A percentile compares a stretch with the other conserved stretches of the same genome.
Conservation (phyloP, 1,140 invertebrate genomes). For the Delia radicum region DNA sequence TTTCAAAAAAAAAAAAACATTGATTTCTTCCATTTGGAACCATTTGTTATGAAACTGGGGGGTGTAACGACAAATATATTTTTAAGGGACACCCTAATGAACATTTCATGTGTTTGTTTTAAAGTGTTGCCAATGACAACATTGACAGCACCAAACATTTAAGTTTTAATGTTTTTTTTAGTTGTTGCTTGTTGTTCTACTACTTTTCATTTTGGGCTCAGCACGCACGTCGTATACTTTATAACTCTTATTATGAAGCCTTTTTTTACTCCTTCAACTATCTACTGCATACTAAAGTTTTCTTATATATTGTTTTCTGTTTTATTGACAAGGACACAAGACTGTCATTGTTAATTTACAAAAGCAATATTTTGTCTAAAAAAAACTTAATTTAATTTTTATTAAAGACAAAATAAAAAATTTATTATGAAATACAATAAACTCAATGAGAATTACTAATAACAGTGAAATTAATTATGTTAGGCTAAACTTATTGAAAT, state of each 20-base stretch:
- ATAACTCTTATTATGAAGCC: background rate
- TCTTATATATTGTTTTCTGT: background rate
- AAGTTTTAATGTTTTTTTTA: background rate
- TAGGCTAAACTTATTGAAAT: too few relatives aligned
- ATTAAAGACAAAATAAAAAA: too few relatives aligned
- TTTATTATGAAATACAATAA: too few relatives aligned
- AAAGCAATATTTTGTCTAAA: too few relatives aligned
- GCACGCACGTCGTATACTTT: background rate
- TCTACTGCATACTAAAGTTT: background rate
- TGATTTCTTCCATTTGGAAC: too few relatives aligned
- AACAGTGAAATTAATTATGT: too few relatives aligned
- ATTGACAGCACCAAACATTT: constrained; percentile 9
- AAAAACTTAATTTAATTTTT: too few relatives aligned
- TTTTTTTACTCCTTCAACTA: background rate
- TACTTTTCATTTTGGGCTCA: background rate
- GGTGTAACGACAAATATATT: too few relatives aligned
- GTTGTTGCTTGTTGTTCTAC: background rate
- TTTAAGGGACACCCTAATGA: too few relatives aligned
- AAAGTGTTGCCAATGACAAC: constrained; percentile 22
- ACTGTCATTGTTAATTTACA: background rate
- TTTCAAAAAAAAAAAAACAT: too few relatives aligned
- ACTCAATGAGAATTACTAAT: too few relatives aligned
- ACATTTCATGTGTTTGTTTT: constrained; percentile 1
- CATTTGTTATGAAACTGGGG: too few relatives aligned
- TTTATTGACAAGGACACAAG: background rate